A percentile compares a stretch with the other conserved stretches of the same genome.
phyloP scores from a whole-genome alignment of 2,113 vertebrate genomes.

The Aspiorhynchus laticeps region DNA sequence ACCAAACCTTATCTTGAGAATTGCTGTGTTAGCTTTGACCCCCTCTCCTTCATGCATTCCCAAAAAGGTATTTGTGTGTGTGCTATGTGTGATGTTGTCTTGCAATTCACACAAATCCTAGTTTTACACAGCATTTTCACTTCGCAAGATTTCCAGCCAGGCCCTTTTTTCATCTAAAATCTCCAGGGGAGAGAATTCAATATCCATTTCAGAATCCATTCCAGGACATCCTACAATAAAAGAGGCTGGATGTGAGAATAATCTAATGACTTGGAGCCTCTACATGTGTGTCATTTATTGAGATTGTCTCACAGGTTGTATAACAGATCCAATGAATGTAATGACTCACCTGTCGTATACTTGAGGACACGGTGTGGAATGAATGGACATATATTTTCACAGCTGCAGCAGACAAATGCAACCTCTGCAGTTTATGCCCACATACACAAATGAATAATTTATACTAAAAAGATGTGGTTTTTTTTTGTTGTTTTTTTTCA shows the following conservation, averaged over 20 bases:
- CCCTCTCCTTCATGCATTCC: neutral
- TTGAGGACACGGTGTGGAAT: neutral
- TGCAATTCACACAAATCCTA: constrained; percentile 61
- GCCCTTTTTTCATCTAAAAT: constrained; percentile 65
- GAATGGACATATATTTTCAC: neutral
- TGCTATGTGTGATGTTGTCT: constrained; percentile 50
- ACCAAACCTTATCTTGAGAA: neutral
- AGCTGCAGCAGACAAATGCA: constrained; percentile 3
- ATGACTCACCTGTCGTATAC: constrained; percentile 50
- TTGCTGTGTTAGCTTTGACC: constrained; percentile 8
- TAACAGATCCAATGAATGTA: constrained; percentile 57
- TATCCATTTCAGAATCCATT: constrained; percentile 69
- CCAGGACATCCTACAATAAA: constrained; percentile 64
- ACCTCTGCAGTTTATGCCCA: neutral
- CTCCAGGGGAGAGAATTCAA: constrained; percentile 69
- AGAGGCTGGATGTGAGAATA: constrained; percentile 45
- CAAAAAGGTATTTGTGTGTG: constrained; percentile 52
- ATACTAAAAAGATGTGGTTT: neutral
- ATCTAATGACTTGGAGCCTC: constrained; percentile 50
- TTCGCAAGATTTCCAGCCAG: constrained; percentile 70
- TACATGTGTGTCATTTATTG: constrained; percentile 59
- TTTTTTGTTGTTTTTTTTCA: neutral
- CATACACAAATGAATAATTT: neutral
- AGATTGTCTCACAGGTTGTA: constrained; percentile 64
- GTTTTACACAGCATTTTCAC: constrained; percentile 60